Evolutionary conservation across 2,888 invertebrate species (phyloP).

Genomic region (Ormyrus pomaceus): DNA sequence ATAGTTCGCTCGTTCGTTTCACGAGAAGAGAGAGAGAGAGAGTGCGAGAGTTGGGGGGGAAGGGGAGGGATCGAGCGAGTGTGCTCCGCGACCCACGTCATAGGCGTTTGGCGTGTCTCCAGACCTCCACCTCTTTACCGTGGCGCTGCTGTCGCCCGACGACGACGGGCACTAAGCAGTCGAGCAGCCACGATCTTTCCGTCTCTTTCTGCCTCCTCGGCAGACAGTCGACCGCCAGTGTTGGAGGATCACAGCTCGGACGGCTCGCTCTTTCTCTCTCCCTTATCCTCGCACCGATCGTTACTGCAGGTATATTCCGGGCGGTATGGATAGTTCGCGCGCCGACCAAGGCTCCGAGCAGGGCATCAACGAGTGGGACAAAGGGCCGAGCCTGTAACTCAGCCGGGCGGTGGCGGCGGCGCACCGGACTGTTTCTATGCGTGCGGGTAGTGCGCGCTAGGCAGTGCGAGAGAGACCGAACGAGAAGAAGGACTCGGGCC

Average conservation of each 20-base stretch:
- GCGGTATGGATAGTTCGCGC: too few species aligned
- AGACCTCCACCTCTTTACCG: slow-evolving; percentile 37
- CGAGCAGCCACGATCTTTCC: too few species aligned
- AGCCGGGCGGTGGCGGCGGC: background rate
- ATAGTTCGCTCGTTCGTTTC: too few species aligned
- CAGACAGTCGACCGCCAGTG: slow-evolving; percentile 21
- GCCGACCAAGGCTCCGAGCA: too few species aligned
- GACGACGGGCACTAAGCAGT: too few species aligned
- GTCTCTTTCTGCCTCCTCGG: slow-evolving; percentile 9
- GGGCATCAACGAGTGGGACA: too few species aligned
- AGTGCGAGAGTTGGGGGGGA: background rate
- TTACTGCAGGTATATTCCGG: background rate
- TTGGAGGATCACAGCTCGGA: slow-evolving; percentile 52
- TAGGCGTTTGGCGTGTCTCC: background rate
- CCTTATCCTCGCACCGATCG: slow-evolving; percentile 10
- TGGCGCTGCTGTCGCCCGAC: too few species aligned
- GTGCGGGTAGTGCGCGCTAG: background rate
- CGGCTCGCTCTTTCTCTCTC: slow-evolving; percentile 23
- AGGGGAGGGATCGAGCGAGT: slow-evolving; percentile 1
- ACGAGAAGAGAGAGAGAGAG: too few species aligned
- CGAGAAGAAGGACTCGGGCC: background rate
- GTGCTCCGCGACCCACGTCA: slow-evolving; percentile 41
- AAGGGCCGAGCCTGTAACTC: background rate
- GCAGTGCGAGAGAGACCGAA: too few species aligned
- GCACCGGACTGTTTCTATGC: background rate